Conservation (phyloP, 2,113 vertebrate species). For the Deroptyus accipitrinus region DNA sequence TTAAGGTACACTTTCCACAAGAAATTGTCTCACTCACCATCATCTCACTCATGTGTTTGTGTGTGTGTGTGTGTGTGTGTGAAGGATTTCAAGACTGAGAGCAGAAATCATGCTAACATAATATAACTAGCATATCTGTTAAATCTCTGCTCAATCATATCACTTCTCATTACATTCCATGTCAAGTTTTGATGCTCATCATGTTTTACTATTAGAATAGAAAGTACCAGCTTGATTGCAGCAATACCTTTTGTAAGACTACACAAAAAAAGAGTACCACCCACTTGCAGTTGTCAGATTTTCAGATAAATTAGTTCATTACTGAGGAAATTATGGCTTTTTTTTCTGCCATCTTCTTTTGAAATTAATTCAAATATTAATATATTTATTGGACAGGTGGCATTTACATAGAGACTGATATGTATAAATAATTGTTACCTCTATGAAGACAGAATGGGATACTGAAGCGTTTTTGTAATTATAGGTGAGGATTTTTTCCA, state of each 20-base stretch:
- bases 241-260: conserved; percentile 52
- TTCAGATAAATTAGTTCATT: conserved; percentile 63
- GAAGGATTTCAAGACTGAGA: background rate
- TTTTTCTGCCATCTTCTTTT: conserved; percentile 11
- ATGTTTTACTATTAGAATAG: conserved; percentile 52
- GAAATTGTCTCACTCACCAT: background rate
- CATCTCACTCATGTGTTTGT: background rate
- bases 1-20: background rate
- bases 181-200: conserved; percentile 47
- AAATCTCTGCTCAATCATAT: conserved; percentile 35
- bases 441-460: conserved; percentile 20
- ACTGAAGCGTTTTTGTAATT: conserved; percentile 22
- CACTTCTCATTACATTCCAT: conserved; percentile 23
- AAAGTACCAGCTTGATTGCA: conserved; percentile 51
- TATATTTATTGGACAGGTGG: conserved; percentile 57
- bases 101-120: background rate
- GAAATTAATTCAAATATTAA: conserved; percentile 66
- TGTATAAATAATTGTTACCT: conserved; percentile 56
- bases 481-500: conserved; percentile 6
- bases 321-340: conserved; percentile 33
- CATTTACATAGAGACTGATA: conserved; percentile 52
- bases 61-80: background rate
- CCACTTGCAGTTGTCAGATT: conserved; percentile 62
- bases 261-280: conserved; percentile 37
- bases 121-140: background rate